These are phyloP conservation scores for Machimus rusticus DNA, from an alignment of 2,888 invertebrate species.

Conservation along the genomic window DNA sequence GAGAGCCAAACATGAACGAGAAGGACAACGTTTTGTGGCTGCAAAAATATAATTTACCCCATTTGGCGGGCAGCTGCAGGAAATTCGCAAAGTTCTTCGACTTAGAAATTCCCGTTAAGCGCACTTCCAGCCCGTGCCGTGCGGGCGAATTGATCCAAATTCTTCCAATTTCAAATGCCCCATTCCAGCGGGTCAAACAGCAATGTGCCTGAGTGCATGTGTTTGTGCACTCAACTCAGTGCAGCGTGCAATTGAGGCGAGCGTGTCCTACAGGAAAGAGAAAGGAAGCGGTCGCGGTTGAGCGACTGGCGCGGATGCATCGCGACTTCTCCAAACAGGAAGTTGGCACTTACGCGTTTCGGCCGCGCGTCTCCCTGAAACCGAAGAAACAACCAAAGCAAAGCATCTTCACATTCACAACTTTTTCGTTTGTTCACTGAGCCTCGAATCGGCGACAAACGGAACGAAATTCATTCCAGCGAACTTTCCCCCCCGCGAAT, in stretches of 20 bases:
- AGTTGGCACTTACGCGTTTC: background rate
- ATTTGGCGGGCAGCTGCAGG: background rate
- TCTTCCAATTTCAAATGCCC: background rate
- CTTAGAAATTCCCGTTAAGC: background rate
- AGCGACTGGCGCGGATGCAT: background rate
- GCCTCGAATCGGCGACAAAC: background rate
- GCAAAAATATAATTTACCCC: background rate
- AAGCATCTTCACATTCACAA: background rate
- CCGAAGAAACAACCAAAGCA: background rate
- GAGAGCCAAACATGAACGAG: background rate
- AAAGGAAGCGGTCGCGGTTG: slow-evolving; percentile 18
- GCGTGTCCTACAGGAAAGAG: slow-evolving; percentile 4
- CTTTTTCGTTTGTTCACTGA: background rate
- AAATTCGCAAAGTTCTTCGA: background rate
- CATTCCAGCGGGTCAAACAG: background rate
- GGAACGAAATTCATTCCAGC: background rate
- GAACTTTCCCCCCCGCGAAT: background rate
- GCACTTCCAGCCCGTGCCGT: background rate
- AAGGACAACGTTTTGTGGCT: background rate
- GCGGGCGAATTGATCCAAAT: background rate
- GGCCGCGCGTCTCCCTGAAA: background rate
- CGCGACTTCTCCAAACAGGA: background rate
- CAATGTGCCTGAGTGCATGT: background rate
- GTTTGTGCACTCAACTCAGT: background rate
- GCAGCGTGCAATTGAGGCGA: background rate